Conservation (phyloP, 2,797 vertebrate genomes). For the Rhinella marina region DNA sequence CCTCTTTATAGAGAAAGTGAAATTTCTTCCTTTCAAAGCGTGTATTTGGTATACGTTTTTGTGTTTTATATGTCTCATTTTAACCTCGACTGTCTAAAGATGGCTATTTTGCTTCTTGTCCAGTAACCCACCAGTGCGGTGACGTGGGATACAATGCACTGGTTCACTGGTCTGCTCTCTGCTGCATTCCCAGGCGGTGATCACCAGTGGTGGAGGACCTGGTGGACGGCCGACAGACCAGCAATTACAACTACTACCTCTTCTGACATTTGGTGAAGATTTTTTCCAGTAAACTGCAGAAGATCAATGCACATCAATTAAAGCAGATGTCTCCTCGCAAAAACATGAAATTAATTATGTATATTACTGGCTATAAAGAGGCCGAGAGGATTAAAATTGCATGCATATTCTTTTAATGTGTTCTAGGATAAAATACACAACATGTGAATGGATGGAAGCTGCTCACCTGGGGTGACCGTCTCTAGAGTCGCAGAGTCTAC, state of each 20-base stretch:
- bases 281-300: background rate
- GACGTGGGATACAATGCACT: background rate
- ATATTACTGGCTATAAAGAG: background rate
- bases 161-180: background rate
- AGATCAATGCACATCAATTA: slow-evolving; percentile 6
- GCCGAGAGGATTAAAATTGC: slow-evolving; percentile 32
- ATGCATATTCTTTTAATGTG: slow-evolving; percentile 16
- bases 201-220: background rate
- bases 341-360: slow-evolving; percentile 31
- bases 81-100: too few relatives aligned
- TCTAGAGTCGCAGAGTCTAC: slow-evolving; percentile 85
- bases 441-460: background rate
- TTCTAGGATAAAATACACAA: background rate
- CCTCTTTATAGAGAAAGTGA: too few relatives aligned
- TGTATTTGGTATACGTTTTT: too few relatives aligned
- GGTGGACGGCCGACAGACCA: background rate
- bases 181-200: background rate
- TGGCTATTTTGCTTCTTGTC: too few relatives aligned
- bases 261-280: background rate
- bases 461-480: slow-evolving; percentile 90
- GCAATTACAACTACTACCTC: background rate
- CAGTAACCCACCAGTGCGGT: background rate
- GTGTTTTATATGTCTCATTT: too few relatives aligned
- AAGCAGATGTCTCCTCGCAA: background rate
- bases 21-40: too few relatives aligned